Evolutionary conservation across 2,113 vertebrate species (phyloP).

Genomic region (Pungitius pungitius): DNA sequence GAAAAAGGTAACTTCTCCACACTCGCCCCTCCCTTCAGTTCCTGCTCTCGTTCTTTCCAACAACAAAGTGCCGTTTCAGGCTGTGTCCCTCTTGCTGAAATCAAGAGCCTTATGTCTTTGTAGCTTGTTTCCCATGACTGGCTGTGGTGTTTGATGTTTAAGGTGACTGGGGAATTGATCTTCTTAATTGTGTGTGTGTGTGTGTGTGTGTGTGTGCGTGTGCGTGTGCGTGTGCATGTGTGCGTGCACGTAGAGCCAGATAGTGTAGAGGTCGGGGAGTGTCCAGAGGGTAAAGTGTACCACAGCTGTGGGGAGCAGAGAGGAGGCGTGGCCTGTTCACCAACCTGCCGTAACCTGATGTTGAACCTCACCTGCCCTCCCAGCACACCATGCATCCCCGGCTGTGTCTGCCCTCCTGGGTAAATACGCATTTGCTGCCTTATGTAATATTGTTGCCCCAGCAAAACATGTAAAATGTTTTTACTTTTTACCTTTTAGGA

Average conservation of each 20-base stretch:
- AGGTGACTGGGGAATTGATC: conserved; percentile 42
- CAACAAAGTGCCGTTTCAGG: conserved; percentile 70
- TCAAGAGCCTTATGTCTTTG: conserved; percentile 66
- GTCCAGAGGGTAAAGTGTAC: conserved; percentile 93
- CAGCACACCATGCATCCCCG: conserved; percentile 91
- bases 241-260: conserved; percentile 72
- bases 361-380: conserved; percentile 97
- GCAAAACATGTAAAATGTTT: not conserved
- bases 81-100: conserved; percentile 59
- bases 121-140: conserved; percentile 62
- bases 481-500: not conserved
- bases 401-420: conserved; percentile 93
- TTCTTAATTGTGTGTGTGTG: conserved; percentile 25
- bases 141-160: conserved; percentile 43
- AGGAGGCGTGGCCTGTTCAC: conserved; percentile 89
- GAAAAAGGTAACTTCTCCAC: conserved; percentile 75
- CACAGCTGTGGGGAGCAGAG: conserved; percentile 91
- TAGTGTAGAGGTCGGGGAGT: conserved; percentile 79
- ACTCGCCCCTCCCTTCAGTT: conserved; percentile 32
- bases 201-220: conserved; percentile 18
- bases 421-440: conserved; percentile 61
- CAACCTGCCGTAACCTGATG: conserved; percentile 93
- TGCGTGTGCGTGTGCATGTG: conserved; percentile 29
- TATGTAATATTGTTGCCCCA: not conserved
- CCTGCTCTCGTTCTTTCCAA: conserved; percentile 45